Evolutionary conservation across 2,888 invertebrate species (phyloP), one percentile per base, ranked within the genome.

Genomic region (Aethes cnicana): DNA sequence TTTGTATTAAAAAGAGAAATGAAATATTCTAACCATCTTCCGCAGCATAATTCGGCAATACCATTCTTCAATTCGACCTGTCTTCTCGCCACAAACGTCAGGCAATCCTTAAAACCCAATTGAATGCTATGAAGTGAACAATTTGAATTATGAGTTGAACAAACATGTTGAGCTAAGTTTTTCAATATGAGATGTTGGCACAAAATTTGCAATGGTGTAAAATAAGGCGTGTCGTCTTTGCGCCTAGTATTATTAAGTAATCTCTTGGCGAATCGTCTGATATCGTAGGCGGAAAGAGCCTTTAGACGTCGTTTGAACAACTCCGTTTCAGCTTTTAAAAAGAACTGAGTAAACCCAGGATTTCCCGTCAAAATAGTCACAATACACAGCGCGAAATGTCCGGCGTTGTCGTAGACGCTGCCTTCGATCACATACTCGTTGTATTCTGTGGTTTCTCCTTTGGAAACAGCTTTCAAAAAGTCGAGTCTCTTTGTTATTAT

Each of bases 381-480:
- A 57, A 89, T 77, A 71, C 92, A 90, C 9, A 92, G 66, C 62
- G 83, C 81, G 63, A 91, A 92, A 69, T 93, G 92, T 25, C 92
- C 92, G 33, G 91, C 83, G 55, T 90, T 90, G 62, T 93, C 93
- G 57, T 91, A 87, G 6, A 85, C 60, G 53, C 92, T 91, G 57
- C 91, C 91, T 72, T 92, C 92, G 8, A 91, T 69, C 32, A 92
- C 77, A 75, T 89, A 92, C 73, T 92, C 91, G 35, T 89, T 90
- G 54, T 90, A 91, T 55, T 60, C 60, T 17, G 55, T 55, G 42
- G 65, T 54, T 47, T 81, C 72, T 18, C 72, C 69, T 33, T 73
- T 72, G 32, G 73, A 63, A 47, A 90, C 53, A 3, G 75, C 64
- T 62, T 82, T 80, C 55, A 92, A 81, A 68, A 90, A 91, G 47